Percentiles rank a stretch among this genome's conserved stretches.
These are phyloP conservation scores for Myzus persicae DNA, from an alignment of 1,140 invertebrate genomes.

Conservation along the genomic window DNA sequence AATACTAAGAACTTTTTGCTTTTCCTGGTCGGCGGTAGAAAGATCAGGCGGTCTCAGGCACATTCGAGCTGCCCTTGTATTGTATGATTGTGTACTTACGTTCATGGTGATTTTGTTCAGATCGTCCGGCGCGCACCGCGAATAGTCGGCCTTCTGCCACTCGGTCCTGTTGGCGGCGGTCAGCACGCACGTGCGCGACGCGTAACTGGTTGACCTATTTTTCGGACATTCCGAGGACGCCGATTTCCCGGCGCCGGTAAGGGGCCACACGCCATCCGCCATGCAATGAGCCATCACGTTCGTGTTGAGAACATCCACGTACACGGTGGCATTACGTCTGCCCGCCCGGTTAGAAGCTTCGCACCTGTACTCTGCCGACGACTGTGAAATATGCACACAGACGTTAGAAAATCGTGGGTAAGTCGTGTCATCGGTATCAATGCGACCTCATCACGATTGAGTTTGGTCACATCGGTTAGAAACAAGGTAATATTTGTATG, in stretches of 20 bases:
- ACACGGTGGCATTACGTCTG: slow-evolving; percentile 22
- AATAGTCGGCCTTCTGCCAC: slow-evolving; percentile 79
- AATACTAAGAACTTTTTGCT: not conserved
- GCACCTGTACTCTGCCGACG: slow-evolving; percentile 1
- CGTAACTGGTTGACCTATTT: slow-evolving; percentile 63
- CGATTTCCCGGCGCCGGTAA: slow-evolving; percentile 71
- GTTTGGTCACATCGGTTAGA: too few species aligned
- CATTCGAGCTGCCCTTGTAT: too few species aligned
- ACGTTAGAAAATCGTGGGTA: not conserved
- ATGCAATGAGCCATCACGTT: slow-evolving; percentile 45
- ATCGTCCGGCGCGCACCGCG: slow-evolving; percentile 73
- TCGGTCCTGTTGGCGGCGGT: slow-evolving; percentile 67
- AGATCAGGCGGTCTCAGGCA: not conserved
- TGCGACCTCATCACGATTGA: too few species aligned
- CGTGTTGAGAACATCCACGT: slow-evolving; percentile 44
- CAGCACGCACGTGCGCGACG: slow-evolving; percentile 60
- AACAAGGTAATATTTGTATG: too few species aligned
- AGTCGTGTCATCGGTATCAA: too few species aligned
- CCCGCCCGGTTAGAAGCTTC: slow-evolving; percentile 38
- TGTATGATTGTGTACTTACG: too few species aligned
- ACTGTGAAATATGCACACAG: not conserved
- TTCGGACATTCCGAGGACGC: slow-evolving; percentile 71
- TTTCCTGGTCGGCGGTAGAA: not conserved
- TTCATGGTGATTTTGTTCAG: slow-evolving; percentile 72
- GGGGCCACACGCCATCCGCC: slow-evolving; percentile 67